Evolutionary conservation across 2,888 invertebrate genomes (phyloP).

Genomic region (Stenotaenia linearis): DNA sequence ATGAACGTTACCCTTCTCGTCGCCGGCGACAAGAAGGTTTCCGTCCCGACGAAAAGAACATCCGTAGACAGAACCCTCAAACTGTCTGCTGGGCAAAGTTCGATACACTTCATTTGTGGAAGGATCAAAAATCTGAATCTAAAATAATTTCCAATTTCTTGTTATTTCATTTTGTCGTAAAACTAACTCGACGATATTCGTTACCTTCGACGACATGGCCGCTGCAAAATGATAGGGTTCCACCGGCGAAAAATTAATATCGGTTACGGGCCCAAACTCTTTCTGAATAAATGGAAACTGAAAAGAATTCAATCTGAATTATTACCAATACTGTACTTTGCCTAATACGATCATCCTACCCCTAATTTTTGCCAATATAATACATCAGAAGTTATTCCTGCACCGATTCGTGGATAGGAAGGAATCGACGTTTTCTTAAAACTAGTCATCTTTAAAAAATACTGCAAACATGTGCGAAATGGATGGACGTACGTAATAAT

Average conservation of each 20-base stretch:
- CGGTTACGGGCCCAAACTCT: slow-evolving; percentile 87
- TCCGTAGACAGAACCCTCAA: slow-evolving; percentile 78
- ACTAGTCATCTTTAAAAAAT: no score
- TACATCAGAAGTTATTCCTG: slow-evolving; percentile 67
- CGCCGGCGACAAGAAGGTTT: slow-evolving; percentile 74
- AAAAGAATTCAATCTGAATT: slow-evolving; percentile 38
- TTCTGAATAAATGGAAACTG: slow-evolving; percentile 80
- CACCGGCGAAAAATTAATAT: slow-evolving; percentile 80
- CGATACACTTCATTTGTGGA: slow-evolving; percentile 74
- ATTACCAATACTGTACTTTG: background rate
- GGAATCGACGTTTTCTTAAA: slow-evolving; percentile 62
- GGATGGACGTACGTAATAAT: no score
- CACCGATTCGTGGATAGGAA: slow-evolving; percentile 60
- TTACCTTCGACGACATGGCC: slow-evolving; percentile 81
- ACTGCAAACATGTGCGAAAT: no score
- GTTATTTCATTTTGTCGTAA: no score
- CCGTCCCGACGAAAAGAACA: slow-evolving; percentile 76
- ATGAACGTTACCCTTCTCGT: slow-evolving; percentile 79
- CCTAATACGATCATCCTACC: slow-evolving; percentile 54
- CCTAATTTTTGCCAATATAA: slow-evolving; percentile 83
- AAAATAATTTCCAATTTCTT: no score
- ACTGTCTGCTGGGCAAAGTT: slow-evolving; percentile 67
- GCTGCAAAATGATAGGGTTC: slow-evolving; percentile 88
- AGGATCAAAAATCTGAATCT: slow-evolving; percentile 71
- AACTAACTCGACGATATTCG: no score